These are phyloP conservation scores for Lutraria lutraria DNA, from an alignment of 2,888 invertebrate species.

Conservation along the genomic window DNA sequence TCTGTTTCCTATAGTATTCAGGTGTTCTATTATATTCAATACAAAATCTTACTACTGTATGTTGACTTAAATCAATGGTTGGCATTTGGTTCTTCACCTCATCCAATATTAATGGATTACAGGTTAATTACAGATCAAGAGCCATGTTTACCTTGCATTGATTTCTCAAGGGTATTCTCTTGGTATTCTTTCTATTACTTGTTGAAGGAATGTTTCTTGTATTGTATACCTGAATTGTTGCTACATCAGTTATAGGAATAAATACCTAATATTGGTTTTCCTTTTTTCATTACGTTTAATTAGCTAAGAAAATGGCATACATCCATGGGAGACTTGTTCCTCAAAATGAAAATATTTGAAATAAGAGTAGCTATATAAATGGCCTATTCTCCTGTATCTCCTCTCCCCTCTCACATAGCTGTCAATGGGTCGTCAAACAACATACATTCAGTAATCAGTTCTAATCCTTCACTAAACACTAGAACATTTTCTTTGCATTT, in stretches of 20 bases:
- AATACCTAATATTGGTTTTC: neutral
- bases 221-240: neutral
- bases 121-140: constrained; percentile 56
- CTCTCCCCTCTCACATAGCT: too few relatives aligned
- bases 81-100: constrained; percentile 20
- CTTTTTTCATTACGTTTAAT: neutral
- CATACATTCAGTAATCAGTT: too few relatives aligned
- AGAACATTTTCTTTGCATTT: too few relatives aligned
- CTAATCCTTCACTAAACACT: too few relatives aligned
- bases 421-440: too few relatives aligned
- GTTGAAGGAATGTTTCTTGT: neutral
- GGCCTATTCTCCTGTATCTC: too few relatives aligned
- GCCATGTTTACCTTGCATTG: constrained; percentile 51
- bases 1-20: neutral
- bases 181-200: constrained; percentile 1
- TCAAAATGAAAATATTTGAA: too few relatives aligned
- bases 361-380: too few relatives aligned
- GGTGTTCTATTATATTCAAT: neutral
- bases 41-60: neutral
- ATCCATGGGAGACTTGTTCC: too few relatives aligned
- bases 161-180: constrained; percentile 59
- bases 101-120: constrained; percentile 58
- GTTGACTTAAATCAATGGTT: constrained; percentile 47
- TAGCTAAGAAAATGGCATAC: neutral
- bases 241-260: constrained; percentile 1